A percentile compares a stretch with the other conserved stretches of the same genome.
phyloP scores from a whole-genome alignment of 1,140 invertebrate genomes.

The Brachionus koreanus region DNA sequence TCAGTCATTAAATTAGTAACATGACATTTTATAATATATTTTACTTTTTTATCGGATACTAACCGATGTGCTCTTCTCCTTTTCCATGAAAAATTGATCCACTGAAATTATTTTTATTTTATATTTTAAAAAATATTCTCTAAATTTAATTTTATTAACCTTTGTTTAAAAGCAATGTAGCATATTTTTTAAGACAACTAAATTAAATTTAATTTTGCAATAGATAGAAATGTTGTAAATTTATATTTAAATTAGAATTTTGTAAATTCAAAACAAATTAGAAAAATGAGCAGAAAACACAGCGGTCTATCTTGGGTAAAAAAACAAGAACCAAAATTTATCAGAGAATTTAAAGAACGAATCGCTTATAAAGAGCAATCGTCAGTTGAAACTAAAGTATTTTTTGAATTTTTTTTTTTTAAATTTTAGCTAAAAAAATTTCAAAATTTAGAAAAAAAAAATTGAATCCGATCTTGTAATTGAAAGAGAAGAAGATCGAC shows the following conservation, averaged over 20 bases:
- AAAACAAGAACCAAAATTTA: slow-evolving; percentile 54
- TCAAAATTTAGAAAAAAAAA: background rate
- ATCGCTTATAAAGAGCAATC: slow-evolving; percentile 54
- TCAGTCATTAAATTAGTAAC: no score
- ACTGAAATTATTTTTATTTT: no score
- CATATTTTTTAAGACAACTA: no score
- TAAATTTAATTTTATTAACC: no score
- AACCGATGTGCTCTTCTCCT: no score
- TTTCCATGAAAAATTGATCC: no score
- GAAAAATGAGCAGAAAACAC: background rate
- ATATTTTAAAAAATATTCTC: no score
- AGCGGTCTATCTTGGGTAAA: slow-evolving; percentile 48
- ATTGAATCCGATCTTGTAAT: slow-evolving; percentile 33
- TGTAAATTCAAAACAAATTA: background rate
- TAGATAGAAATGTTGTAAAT: background rate
- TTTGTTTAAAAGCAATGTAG: no score
- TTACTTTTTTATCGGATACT: no score
- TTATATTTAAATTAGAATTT: background rate
- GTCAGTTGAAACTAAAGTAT: slow-evolving; percentile 51
- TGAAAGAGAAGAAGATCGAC: slow-evolving; percentile 33
- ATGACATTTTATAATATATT: no score
- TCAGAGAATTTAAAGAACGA: slow-evolving; percentile 52
- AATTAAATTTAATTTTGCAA: no score
- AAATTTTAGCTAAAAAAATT: background rate
- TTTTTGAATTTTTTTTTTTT: background rate